Percentiles rank a stretch among this genome's conserved stretches.
phyloP scores from a whole-genome alignment of 2,888 invertebrate genomes.

The Oscheius sp. region DNA sequence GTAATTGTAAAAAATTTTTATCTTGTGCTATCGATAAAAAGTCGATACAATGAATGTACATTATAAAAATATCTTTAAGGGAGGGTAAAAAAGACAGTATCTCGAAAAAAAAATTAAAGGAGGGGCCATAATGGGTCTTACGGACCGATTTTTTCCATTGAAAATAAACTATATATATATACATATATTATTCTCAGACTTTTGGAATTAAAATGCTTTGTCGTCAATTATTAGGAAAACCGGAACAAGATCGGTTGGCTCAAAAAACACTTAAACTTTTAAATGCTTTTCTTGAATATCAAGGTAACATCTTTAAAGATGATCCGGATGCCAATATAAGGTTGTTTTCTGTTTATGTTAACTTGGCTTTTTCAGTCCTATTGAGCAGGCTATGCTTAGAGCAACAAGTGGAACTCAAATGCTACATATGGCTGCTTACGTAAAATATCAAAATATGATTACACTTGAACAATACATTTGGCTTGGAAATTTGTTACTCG shows the following conservation, averaged over 20 bases:
- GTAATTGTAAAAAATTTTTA: too few species aligned
- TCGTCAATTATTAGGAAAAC: constrained; percentile 19
- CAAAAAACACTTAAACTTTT: constrained; percentile 33
- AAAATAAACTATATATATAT: too few species aligned
- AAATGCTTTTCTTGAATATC: constrained; percentile 29
- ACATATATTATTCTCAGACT: not conserved
- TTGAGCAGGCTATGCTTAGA: constrained; percentile 41
- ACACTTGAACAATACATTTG: constrained; percentile 20
- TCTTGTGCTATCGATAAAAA: too few species aligned
- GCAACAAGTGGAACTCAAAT: constrained; percentile 33
- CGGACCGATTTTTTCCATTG: too few species aligned
- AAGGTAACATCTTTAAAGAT: constrained; percentile 29
- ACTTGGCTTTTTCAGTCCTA: constrained; percentile 32
- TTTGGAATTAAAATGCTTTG: constrained; percentile 25
- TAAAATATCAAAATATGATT: constrained; percentile 26
- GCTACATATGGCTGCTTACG: constrained; percentile 30
- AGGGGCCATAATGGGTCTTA: too few species aligned
- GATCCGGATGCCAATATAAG: constrained; percentile 24
- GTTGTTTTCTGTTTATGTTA: not conserved
- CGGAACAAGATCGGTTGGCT: constrained; percentile 2
- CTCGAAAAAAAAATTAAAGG: too few species aligned
- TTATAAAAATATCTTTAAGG: too few species aligned
- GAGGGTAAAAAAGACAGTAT: too few species aligned
- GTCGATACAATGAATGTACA: too few species aligned
- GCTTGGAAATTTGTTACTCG: constrained; percentile 4